A percentile compares a stretch with the other conserved stretches of the same genome.
Conservation (phyloP, 2,113 vertebrate species). For the Laticauda laticaudata region DNA sequence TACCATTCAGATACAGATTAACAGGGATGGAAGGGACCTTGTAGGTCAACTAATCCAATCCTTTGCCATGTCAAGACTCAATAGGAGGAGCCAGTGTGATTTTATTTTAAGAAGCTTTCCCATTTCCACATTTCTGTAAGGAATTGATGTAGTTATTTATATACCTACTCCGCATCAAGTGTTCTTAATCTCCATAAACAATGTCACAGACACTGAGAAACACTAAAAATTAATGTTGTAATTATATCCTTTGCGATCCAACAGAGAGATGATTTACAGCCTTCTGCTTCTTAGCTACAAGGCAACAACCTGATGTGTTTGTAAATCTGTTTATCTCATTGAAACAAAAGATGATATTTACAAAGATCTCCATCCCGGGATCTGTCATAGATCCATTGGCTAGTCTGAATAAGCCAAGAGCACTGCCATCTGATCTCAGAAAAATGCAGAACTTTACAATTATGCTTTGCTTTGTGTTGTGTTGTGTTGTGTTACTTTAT, state of each 20-base stretch:
- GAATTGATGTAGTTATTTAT: slow-evolving; percentile 30
- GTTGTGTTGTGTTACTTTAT: too few species aligned
- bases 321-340: not conserved
- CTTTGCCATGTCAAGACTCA: slow-evolving; percentile 21
- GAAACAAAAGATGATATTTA: not conserved
- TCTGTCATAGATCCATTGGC: not conserved
- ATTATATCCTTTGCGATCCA: not conserved
- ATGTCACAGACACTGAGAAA: not conserved
- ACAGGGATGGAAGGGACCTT: too few species aligned
- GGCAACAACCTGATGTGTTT: not conserved
- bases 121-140: slow-evolving; percentile 30
- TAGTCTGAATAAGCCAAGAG: not conserved
- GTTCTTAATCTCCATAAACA: not conserved
- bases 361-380: not conserved
- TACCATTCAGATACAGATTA: slow-evolving; percentile 38
- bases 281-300: not conserved
- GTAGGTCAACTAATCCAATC: too few species aligned
- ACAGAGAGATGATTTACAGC: not conserved
- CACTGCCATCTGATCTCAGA: not conserved
- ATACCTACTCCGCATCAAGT: not conserved
- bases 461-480: not conserved
- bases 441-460: not conserved
- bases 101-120: slow-evolving; percentile 37
- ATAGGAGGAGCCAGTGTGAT: slow-evolving; percentile 40
- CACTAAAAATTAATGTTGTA: not conserved